These are phyloP conservation scores for Agapornis canus DNA, from an alignment of 2,797 vertebrate genomes.

Conservation along the genomic window DNA sequence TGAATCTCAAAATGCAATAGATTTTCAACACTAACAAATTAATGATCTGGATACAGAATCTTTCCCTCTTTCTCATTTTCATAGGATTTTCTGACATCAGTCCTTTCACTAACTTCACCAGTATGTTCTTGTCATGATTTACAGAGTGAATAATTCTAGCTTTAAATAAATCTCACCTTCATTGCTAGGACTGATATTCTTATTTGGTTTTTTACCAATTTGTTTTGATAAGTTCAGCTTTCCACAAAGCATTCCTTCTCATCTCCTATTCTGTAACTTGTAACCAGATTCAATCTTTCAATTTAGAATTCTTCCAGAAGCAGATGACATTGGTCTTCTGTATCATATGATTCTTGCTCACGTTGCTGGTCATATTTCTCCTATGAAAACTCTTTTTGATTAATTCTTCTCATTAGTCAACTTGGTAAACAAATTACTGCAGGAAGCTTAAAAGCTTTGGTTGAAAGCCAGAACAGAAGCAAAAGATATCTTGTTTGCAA, in stretches of 20 bases:
- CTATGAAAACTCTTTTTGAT: constrained; percentile 34
- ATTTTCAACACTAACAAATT: neutral
- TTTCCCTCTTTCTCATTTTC: neutral
- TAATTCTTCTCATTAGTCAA: constrained; percentile 63
- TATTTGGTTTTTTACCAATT: neutral
- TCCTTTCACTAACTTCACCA: neutral
- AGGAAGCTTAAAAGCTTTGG: constrained; percentile 46
- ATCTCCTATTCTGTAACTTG: neutral
- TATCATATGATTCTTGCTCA: neutral
- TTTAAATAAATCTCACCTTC: neutral
- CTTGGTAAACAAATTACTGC: constrained; percentile 64
- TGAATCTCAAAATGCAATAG: neutral
- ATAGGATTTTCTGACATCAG: neutral
- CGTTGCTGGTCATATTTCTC: constrained; percentile 37
- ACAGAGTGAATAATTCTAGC: neutral
- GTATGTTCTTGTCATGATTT: neutral
- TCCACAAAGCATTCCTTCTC: neutral
- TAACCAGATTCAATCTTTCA: neutral
- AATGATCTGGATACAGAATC: neutral
- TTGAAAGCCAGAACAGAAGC: constrained; percentile 47
- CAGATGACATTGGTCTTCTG: constrained; percentile 6
- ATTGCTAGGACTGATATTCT: neutral
- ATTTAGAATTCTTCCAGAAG: constrained; percentile 36
- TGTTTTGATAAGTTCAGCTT: neutral
- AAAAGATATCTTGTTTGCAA: constrained; percentile 42